Conservation (phyloP, 2,888 invertebrate genomes). For the Limnephilus rhombicus region DNA sequence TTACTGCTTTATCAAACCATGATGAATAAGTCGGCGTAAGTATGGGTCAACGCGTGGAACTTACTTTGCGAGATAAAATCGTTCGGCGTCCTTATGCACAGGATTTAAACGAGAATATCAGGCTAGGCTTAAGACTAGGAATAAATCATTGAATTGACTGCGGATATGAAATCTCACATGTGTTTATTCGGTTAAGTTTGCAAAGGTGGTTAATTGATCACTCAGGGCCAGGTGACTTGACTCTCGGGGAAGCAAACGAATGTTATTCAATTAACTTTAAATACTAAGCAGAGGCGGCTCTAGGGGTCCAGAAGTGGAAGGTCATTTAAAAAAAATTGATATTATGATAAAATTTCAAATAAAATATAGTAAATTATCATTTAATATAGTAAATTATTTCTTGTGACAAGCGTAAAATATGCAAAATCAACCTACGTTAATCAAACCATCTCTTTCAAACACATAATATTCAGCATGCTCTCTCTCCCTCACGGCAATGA, state of each 20-base stretch:
- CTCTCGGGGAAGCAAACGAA: background rate
- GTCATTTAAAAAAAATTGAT: too few relatives aligned
- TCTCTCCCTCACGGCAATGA: too few relatives aligned
- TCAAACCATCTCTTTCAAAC: too few relatives aligned
- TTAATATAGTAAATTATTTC: too few relatives aligned
- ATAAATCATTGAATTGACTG: background rate
- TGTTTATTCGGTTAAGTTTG: background rate
- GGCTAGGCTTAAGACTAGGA: background rate
- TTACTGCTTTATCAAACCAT: slow-evolving; percentile 27
- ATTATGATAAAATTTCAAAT: too few relatives aligned
- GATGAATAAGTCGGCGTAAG: slow-evolving; percentile 22
- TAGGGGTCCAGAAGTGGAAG: too few relatives aligned
- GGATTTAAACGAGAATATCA: slow-evolving; percentile 27
- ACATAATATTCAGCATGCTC: too few relatives aligned
- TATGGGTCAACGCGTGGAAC: slow-evolving; percentile 28
- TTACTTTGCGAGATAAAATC: slow-evolving; percentile 31
- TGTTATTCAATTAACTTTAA: background rate
- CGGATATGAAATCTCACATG: background rate
- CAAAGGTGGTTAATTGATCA: background rate
- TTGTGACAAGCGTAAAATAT: too few relatives aligned
- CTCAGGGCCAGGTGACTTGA: background rate
- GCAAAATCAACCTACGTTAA: too few relatives aligned
- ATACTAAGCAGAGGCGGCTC: background rate
- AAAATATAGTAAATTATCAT: too few relatives aligned
- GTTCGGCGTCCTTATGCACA: slow-evolving; percentile 29